These are phyloP conservation scores for Drosophila kurseongensis DNA, from an alignment of 1,140 invertebrate genomes.

Conservation along the genomic window DNA sequence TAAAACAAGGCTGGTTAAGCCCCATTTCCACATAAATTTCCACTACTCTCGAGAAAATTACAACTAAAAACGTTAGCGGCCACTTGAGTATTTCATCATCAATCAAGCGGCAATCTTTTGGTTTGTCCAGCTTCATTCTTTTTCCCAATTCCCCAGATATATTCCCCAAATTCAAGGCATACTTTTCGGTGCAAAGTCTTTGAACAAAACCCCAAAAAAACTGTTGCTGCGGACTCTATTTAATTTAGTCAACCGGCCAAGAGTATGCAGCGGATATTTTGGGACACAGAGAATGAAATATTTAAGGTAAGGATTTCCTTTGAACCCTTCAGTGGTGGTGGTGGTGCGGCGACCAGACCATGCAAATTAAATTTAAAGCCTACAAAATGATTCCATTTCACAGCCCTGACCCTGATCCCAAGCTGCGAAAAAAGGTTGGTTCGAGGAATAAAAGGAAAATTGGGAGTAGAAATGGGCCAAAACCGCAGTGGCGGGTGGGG, in stretches of 20 bases:
- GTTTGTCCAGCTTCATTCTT: background rate
- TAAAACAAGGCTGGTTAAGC: too few relatives aligned
- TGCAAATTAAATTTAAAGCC: conserved; percentile 79
- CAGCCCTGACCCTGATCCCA: conserved; percentile 16
- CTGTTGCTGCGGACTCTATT: conserved; percentile 17
- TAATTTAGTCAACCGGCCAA: conserved; percentile 20
- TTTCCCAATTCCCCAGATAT: background rate
- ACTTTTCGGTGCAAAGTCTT: background rate
- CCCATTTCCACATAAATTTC: background rate
- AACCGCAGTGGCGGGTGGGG: conserved; percentile 29
- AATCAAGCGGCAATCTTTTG: conserved; percentile 1
- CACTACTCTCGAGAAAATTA: background rate
- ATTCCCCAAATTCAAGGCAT: background rate
- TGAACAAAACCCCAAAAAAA: conserved; percentile 3
- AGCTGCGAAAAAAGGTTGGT: conserved; percentile 11
- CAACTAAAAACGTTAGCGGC: background rate
- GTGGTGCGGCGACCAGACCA: conserved; percentile 37
- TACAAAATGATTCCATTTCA: conserved; percentile 73
- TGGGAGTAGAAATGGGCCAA: conserved; percentile 18
- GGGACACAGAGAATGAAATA: background rate
- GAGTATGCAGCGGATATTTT: background rate
- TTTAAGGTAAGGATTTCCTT: conserved; percentile 1
- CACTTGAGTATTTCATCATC: background rate
- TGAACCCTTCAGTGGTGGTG: conserved; percentile 14
- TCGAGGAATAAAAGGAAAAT: background rate